Percentiles rank a stretch among this genome's conserved stretches.
Evolutionary conservation across 2,113 vertebrate species (phyloP).

Genomic region (Antechinus stuartii): DNA sequence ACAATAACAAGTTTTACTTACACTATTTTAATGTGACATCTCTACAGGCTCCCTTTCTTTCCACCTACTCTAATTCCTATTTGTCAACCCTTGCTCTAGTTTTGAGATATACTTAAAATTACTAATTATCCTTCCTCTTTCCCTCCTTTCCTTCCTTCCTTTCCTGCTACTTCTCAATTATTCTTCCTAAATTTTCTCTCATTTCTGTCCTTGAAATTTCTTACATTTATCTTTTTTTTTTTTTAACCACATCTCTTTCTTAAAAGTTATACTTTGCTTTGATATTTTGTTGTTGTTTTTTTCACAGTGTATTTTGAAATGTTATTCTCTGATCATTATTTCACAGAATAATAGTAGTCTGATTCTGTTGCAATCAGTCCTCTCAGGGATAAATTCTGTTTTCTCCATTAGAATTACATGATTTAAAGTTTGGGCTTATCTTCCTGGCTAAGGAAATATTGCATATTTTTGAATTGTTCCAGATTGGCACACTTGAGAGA

Average conservation of each 20-base stretch:
- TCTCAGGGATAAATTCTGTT: background rate
- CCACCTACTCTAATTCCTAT: background rate
- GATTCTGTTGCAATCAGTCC: background rate
- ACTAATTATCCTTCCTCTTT: background rate
- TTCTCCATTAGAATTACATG: background rate
- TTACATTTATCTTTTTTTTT: background rate
- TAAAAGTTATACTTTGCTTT: background rate
- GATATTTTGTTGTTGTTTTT: background rate
- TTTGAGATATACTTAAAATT: constrained; percentile 15
- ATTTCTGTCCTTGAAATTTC: background rate
- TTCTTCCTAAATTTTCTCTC: background rate
- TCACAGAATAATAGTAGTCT: background rate
- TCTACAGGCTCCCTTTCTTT: background rate
- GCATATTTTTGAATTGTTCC: background rate
- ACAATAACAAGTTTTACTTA: background rate
- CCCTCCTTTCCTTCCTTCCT: background rate
- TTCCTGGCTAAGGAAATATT: background rate
- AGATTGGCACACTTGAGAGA: background rate
- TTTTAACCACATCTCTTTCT: background rate
- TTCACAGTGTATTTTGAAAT: background rate
- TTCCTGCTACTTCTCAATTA: background rate
- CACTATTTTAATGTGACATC: background rate
- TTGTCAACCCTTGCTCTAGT: background rate
- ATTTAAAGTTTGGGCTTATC: background rate
- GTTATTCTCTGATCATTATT: background rate